phyloP scores from a whole-genome alignment of 2,113 vertebrate species.

The Numida meleagris region DNA sequence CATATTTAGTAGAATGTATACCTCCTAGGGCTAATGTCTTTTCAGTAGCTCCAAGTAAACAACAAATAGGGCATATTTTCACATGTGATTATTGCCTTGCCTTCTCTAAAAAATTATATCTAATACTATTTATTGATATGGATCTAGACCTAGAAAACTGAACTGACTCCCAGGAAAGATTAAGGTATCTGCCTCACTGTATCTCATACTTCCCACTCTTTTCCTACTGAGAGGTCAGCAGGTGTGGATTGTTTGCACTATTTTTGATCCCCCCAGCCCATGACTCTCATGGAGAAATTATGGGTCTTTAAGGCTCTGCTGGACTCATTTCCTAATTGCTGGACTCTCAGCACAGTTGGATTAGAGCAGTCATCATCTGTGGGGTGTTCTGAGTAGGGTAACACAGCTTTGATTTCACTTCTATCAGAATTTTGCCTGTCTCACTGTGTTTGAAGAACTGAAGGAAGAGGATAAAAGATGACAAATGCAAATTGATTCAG shows the following conservation, averaged over 20 bases:
- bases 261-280: background rate
- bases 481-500: conserved; percentile 7
- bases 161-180: background rate
- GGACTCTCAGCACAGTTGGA: background rate
- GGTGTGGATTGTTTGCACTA: background rate
- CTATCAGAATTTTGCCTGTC: background rate
- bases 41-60: background rate
- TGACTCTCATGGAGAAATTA: background rate
- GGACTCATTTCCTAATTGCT: background rate
- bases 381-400: background rate
- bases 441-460: background rate
- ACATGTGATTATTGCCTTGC: background rate
- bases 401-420: background rate
- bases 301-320: background rate
- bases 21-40: background rate
- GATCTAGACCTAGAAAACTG: background rate
- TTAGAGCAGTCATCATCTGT: background rate
- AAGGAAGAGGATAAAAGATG: background rate
- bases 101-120: background rate
- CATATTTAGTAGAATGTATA: background rate
- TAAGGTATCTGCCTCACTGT: background rate
- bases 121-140: background rate
- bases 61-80: background rate
- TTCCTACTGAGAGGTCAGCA: background rate
- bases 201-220: background rate